These are phyloP conservation scores for Tragulus kanchil DNA, from an alignment of 2,113 vertebrate genomes.

Conservation along the genomic window DNA sequence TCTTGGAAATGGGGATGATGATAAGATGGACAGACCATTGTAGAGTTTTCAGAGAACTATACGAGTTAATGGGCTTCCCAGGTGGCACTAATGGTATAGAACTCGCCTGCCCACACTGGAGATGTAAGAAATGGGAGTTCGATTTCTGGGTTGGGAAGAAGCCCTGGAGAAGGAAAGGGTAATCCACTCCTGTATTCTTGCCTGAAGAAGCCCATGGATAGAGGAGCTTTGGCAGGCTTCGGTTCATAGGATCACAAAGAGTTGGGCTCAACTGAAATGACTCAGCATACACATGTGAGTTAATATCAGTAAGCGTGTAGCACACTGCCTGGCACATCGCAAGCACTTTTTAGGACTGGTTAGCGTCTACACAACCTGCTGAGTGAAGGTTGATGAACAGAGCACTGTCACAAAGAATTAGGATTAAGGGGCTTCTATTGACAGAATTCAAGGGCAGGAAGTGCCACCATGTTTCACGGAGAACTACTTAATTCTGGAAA, in stretches of 20 bases:
- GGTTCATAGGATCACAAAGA: neutral
- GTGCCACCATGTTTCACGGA: neutral
- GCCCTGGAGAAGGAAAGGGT: neutral
- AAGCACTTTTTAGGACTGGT: neutral
- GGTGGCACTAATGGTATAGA: neutral
- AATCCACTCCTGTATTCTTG: neutral
- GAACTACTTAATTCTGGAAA: neutral
- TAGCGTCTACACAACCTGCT: neutral
- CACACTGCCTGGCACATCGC: neutral
- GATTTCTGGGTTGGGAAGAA: neutral
- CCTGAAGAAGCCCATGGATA: neutral
- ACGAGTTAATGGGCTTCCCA: neutral
- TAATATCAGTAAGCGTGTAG: neutral
- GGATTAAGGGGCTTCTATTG: neutral
- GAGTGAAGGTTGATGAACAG: neutral
- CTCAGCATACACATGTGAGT: neutral
- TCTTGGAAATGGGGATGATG: neutral
- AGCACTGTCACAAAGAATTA: neutral
- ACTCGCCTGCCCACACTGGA: neutral
- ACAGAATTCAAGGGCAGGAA: neutral
- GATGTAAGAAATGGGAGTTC: neutral
- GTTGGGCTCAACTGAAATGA: neutral
- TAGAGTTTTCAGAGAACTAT: neutral
- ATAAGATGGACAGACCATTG: neutral
- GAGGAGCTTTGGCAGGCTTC: neutral